phyloP scores from a whole-genome alignment of 1,140 invertebrate species.

The Leptoteleia sp. region DNA sequence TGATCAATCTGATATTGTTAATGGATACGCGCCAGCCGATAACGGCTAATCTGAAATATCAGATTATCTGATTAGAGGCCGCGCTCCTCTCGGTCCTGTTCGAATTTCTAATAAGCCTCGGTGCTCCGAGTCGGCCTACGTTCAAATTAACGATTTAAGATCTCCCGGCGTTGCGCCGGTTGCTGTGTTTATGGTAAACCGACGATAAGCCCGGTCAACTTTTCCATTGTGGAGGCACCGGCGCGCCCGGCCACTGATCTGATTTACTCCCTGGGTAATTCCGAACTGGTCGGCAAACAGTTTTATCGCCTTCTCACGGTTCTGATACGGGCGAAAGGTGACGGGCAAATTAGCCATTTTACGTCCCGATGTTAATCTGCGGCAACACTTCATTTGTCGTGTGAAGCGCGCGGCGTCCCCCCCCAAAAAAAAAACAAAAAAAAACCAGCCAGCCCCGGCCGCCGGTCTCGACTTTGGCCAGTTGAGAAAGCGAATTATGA shows the following conservation, averaged over 20 bases:
- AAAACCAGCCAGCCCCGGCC: no score
- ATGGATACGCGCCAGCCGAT: constrained; percentile 33
- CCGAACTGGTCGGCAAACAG: not conserved
- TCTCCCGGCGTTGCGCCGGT: not conserved
- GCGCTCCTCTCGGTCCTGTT: constrained; percentile 22
- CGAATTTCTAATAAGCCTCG: constrained; percentile 47
- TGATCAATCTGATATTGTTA: constrained; percentile 51
- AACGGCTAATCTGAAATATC: constrained; percentile 48
- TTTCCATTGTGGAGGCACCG: not conserved
- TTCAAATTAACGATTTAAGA: constrained; percentile 14
- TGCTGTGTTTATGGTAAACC: constrained; percentile 21
- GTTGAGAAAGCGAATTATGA: constrained; percentile 51
- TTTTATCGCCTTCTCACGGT: no score
- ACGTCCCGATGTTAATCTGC: not conserved
- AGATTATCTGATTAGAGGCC: constrained; percentile 46
- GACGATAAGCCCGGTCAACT: constrained; percentile 1
- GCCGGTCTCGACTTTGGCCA: no score
- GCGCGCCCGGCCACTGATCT: no score
- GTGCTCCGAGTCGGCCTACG: constrained; percentile 40
- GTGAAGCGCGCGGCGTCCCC: no score
- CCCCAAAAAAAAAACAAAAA: no score
- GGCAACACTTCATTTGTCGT: not conserved
- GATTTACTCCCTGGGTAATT: no score
- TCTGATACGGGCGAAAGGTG: no score
- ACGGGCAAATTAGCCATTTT: no score